Conservation (phyloP, 1,140 invertebrate species). For the Pachyrhynchus sulphureomaculatus region DNA sequence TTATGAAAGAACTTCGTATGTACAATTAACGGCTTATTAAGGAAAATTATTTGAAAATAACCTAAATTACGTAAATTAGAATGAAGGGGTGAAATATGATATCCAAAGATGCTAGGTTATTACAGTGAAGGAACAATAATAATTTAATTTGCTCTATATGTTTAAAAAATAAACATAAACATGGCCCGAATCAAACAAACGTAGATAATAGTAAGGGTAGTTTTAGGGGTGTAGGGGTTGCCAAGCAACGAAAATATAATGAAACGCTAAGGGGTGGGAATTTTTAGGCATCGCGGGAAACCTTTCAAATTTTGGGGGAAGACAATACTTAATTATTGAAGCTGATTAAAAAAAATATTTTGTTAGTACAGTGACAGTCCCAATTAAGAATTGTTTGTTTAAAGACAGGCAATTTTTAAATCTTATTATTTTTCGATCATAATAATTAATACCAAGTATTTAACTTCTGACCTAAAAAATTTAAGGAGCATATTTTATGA, state of each 20-base stretch:
- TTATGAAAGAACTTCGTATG: too few species aligned
- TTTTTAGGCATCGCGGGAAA: neutral
- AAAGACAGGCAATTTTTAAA: neutral
- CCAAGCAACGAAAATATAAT: conserved; percentile 41
- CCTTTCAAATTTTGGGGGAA: neutral
- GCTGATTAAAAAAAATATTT: neutral
- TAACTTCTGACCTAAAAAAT: too few species aligned
- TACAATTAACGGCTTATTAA: too few species aligned
- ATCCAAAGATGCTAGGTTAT: too few species aligned
- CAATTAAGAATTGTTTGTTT: neutral
- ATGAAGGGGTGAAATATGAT: too few species aligned
- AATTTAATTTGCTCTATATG: neutral
- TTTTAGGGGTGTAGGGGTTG: conserved; percentile 40
- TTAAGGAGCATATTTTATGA: too few species aligned
- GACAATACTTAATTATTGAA: conserved; percentile 2
- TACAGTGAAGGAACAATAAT: too few species aligned
- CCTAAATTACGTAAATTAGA: too few species aligned
- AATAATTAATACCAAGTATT: too few species aligned
- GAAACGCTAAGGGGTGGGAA: conserved; percentile 27
- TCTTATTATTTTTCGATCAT: too few species aligned
- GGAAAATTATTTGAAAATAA: too few species aligned
- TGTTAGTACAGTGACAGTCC: neutral
- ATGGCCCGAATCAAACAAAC: neutral
- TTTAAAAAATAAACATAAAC: conserved; percentile 22
- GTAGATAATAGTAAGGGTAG: conserved; percentile 24